phyloP scores from a whole-genome alignment of 1,140 invertebrate species.

The Drosophila melanica region DNA sequence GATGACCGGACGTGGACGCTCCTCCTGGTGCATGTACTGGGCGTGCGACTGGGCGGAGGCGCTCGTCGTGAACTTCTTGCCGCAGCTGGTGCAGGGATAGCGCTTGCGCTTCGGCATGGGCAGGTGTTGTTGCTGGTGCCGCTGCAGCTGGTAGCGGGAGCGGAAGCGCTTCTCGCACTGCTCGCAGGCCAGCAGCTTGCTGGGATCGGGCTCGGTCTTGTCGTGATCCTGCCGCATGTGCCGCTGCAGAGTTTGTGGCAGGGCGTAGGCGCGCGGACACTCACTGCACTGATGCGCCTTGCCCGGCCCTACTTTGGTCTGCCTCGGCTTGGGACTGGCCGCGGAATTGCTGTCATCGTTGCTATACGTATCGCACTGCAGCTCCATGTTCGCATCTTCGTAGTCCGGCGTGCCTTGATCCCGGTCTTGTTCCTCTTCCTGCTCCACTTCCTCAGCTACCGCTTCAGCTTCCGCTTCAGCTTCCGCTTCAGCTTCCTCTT shows the following conservation, averaged over 20 bases:
- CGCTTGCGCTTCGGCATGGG: slow-evolving; percentile 56
- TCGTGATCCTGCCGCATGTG: slow-evolving; percentile 61
- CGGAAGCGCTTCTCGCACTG: slow-evolving; percentile 62
- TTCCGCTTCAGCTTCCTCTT: background rate
- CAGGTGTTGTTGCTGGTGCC: slow-evolving; percentile 57
- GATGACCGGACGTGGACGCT: slow-evolving; percentile 83
- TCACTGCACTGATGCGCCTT: slow-evolving; percentile 51
- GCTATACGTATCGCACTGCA: slow-evolving; percentile 44
- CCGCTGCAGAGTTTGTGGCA: slow-evolving; percentile 39
- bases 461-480: background rate
- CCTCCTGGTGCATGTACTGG: slow-evolving; percentile 84
- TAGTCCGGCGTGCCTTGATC: background rate
- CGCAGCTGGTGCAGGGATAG: slow-evolving; percentile 57
- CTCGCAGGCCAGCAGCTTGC: slow-evolving; percentile 24
- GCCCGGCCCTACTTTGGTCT: background rate
- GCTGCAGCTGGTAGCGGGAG: slow-evolving; percentile 42
- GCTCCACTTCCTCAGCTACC: background rate
- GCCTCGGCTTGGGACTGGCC: background rate
- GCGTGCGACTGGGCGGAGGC: slow-evolving; percentile 77
- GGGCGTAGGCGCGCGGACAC: slow-evolving; percentile 48
- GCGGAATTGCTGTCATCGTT: slow-evolving; percentile 15
- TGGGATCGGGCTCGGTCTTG: slow-evolving; percentile 12
- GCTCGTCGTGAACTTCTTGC: slow-evolving; percentile 73
- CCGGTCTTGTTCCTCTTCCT: background rate
- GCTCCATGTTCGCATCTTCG: slow-evolving; percentile 12